These are phyloP conservation scores for Campoplex capitator DNA, from an alignment of 2,888 invertebrate genomes.

Conservation along the genomic window DNA sequence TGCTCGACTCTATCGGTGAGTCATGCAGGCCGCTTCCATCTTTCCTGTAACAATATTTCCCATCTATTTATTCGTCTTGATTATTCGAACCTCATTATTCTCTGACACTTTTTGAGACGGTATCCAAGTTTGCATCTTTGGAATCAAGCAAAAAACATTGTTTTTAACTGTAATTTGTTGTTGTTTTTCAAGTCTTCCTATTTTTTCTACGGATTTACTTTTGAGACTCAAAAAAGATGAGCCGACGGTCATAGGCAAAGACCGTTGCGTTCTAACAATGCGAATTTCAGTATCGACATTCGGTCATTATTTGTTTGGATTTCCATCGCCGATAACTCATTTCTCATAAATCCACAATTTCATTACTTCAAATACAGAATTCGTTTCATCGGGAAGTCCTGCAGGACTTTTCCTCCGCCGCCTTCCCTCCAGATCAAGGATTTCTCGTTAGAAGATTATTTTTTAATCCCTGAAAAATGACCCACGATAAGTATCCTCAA, in stretches of 20 bases:
- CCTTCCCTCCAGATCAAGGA: background rate
- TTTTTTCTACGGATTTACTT: background rate
- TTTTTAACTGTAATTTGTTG: background rate
- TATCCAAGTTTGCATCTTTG: too few species aligned
- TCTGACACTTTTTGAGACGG: background rate
- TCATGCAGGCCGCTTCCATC: slow-evolving; percentile 28
- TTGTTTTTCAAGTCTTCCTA: too few species aligned
- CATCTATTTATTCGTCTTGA: slow-evolving; percentile 4
- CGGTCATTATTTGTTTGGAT: background rate
- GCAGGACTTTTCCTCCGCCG: background rate
- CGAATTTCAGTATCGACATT: too few species aligned
- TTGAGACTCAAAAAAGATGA: too few species aligned
- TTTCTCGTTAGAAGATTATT: background rate
- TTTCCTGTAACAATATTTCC: slow-evolving; percentile 32
- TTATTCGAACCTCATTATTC: background rate
- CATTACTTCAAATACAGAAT: background rate
- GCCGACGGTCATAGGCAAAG: too few species aligned
- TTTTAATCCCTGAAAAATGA: background rate
- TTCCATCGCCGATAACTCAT: background rate
- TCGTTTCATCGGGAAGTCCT: background rate
- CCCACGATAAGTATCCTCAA: background rate
- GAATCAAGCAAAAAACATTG: background rate
- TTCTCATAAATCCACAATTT: background rate
- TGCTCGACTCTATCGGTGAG: slow-evolving; percentile 7
- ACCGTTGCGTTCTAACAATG: too few species aligned